Conservation (phyloP, 1,140 invertebrate species). For the Trachymyrmex septentrionalis region DNA sequence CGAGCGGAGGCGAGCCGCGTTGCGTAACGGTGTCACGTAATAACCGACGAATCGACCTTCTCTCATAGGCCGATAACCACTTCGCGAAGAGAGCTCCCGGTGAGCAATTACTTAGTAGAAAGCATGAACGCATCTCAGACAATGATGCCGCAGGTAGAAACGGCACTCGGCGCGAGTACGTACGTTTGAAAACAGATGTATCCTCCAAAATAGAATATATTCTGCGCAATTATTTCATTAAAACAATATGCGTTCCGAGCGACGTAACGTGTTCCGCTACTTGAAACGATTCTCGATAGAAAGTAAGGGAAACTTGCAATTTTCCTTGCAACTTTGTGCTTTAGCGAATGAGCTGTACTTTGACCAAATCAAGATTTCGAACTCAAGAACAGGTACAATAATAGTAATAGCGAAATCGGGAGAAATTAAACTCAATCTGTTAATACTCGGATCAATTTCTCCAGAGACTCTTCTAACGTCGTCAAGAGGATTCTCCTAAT, state of each 20-base stretch:
- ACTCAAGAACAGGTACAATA: constrained; percentile 19
- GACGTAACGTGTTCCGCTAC: not conserved
- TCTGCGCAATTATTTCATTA: not conserved
- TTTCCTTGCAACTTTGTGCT: not conserved
- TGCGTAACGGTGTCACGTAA: constrained; percentile 82
- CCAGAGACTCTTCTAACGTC: not conserved
- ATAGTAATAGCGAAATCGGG: constrained; percentile 26
- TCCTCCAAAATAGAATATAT: not conserved
- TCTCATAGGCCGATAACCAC: constrained; percentile 66
- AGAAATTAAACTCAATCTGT: not conserved
- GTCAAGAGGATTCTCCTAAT: not conserved
- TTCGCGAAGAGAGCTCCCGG: constrained; percentile 41
- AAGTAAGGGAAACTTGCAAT: not conserved
- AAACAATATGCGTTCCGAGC: not conserved
- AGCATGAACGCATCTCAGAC: constrained; percentile 57
- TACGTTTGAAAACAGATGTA: not conserved
- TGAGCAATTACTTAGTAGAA: constrained; percentile 65
- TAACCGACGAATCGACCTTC: constrained; percentile 79
- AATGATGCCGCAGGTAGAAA: not conserved
- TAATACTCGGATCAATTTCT: not conserved
- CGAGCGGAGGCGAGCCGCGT: constrained; percentile 43
- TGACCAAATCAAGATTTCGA: constrained; percentile 34
- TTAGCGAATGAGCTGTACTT: not conserved
- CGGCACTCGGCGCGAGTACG: not conserved
- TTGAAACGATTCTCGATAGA: not conserved